phyloP scores from a whole-genome alignment of 2,797 vertebrate species.

The Emydoidea blandingii region DNA sequence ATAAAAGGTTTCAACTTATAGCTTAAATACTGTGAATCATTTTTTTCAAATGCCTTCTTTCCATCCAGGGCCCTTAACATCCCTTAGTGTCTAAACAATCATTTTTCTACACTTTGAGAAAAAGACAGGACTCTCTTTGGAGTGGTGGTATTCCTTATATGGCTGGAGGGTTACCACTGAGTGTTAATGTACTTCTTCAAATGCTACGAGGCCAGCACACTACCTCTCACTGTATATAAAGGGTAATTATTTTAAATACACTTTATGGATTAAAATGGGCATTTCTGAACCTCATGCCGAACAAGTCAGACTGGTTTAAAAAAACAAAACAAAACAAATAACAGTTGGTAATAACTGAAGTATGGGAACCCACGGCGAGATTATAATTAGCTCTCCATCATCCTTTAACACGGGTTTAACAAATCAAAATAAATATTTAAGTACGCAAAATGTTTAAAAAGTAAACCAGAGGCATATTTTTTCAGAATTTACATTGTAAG shows the following conservation, averaged over 20 bases:
- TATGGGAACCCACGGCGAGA: background rate
- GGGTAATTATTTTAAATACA: background rate
- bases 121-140: background rate
- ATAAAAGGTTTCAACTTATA: background rate
- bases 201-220: background rate
- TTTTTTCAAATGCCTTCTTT: background rate
- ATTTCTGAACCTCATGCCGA: background rate
- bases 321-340: background rate
- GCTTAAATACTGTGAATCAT: background rate
- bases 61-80: background rate
- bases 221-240: background rate
- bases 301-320: background rate
- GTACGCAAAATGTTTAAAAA: fast-evolving
- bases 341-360: background rate
- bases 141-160: background rate
- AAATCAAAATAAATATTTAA: fast-evolving
- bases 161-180: background rate
- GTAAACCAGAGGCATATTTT: background rate
- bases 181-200: background rate
- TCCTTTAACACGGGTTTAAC: background rate
- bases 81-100: background rate
- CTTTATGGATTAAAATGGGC: background rate
- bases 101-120: background rate
- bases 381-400: background rate
- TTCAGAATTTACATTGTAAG: background rate